Base-by-base conservation (phyloP, 1,140 invertebrate species). In the Lepidurus arcticus region DNA sequence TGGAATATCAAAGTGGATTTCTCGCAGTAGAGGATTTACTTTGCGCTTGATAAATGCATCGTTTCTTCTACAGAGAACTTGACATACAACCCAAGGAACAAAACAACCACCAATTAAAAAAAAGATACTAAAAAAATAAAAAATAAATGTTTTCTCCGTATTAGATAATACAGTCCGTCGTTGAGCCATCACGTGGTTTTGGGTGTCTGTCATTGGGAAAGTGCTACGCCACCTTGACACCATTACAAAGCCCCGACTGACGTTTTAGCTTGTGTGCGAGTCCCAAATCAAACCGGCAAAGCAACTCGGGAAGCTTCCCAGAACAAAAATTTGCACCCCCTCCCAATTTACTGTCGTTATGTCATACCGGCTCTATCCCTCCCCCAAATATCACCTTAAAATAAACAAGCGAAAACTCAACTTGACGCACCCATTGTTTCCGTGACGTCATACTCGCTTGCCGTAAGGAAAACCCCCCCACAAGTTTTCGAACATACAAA, bases 141-240 rank as follows among this genome's bases (percentile, higher is more conserved):
- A 65, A 53, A 21, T 21, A 21, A 13, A 21, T 13, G 53, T n/a
- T 65, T 65, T 65, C 53, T 65, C 53, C 21, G 21, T 21, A 65
- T 0, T 16, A 65, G 53, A 65, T 65, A 65, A 65, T 65, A 65
- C 53, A 13, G 53, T 65, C 53, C 53, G 53, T 65, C 53, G 53
- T 21, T 65, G 53, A 65, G 53, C 53, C 53, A 65, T 65, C 53
- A 65, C 53, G 53, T 65, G 53, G 53, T 65, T 65, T 65, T 65
- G 16, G 53, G 1, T 65, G 53, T 65, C n/a, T 65, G 53, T 65
- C 53, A 65, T 65, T 65, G 53, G 53, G 53, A 65, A 65, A 65
- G 53, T 65, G 53, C 53, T 65, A 65, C 53, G 53, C 53, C 53
- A 65, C 53, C 53, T 65, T 65, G 53, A 65, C 53, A 65, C 53